Percentiles rank a stretch among this genome's conserved stretches.
These are phyloP conservation scores for Erinaceus europaeus DNA, from an alignment of 2,113 vertebrate species.

Conservation along the genomic window DNA sequence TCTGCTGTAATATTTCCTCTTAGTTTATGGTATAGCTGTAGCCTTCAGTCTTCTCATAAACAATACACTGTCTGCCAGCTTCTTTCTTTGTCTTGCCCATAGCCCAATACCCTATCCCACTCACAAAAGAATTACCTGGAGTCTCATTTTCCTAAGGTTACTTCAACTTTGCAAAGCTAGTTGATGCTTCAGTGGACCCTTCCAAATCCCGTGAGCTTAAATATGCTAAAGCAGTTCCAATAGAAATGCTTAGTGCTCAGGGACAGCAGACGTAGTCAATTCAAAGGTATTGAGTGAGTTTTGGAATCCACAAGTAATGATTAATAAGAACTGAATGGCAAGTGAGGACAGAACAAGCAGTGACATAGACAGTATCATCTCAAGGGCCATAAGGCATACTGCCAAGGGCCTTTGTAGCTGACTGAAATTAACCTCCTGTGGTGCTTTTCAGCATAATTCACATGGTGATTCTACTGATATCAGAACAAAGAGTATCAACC, in stretches of 20 bases:
- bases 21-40: too few species aligned
- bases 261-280: neutral
- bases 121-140: too few species aligned
- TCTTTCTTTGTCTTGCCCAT: neutral
- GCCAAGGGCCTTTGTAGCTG: neutral
- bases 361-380: neutral
- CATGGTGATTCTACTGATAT: neutral
- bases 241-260: neutral
- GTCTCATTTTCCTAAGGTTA: too few species aligned
- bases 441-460: neutral
- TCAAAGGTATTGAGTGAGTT: neutral
- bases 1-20: too few species aligned
- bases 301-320: neutral
- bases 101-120: too few species aligned
- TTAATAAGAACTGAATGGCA: conserved; percentile 28
- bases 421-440: neutral
- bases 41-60: neutral
- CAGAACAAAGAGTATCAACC: neutral
- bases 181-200: neutral
- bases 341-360: neutral
- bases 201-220: neutral
- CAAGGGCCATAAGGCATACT: neutral
- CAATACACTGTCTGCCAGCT: neutral
- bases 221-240: neutral
- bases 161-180: too few species aligned